Conservation (phyloP, 2,888 invertebrate species). For the Patella depressa region DNA sequence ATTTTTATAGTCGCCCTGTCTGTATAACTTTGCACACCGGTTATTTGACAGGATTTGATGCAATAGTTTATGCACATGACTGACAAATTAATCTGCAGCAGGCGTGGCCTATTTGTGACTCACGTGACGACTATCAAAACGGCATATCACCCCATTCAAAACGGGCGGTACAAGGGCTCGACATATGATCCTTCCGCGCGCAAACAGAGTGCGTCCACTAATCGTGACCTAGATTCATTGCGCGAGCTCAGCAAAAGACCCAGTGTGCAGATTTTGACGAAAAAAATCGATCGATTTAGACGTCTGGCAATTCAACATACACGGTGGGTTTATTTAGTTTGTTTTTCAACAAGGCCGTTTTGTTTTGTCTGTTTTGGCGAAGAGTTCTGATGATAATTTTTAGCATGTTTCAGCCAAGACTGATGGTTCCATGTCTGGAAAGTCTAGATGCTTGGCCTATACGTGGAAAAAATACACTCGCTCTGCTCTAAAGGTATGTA, state of each 20-base stretch:
- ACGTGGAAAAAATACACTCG: too few species aligned
- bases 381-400: too few species aligned
- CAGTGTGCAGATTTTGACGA: neutral
- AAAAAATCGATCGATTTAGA: too few species aligned
- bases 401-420: too few species aligned
- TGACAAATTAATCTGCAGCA: neutral
- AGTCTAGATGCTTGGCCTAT: too few species aligned
- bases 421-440: too few species aligned
- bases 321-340: constrained; percentile 5
- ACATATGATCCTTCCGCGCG: constrained; percentile 2
- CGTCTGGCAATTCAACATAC: neutral
- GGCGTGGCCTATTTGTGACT: neutral
- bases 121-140: constrained; percentile 5
- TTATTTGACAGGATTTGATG: too few species aligned
- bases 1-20: too few species aligned
- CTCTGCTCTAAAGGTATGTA: too few species aligned
- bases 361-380: too few species aligned
- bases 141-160: constrained; percentile 10
- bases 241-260: neutral
- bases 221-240: neutral
- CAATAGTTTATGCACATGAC: too few species aligned
- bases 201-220: neutral
- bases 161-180: neutral
- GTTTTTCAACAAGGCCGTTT: neutral
- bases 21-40: too few species aligned